Evolutionary conservation across 2,888 invertebrate genomes (phyloP), one percentile per base, ranked within the genome.

Genomic region (Pyralis farinalis): DNA sequence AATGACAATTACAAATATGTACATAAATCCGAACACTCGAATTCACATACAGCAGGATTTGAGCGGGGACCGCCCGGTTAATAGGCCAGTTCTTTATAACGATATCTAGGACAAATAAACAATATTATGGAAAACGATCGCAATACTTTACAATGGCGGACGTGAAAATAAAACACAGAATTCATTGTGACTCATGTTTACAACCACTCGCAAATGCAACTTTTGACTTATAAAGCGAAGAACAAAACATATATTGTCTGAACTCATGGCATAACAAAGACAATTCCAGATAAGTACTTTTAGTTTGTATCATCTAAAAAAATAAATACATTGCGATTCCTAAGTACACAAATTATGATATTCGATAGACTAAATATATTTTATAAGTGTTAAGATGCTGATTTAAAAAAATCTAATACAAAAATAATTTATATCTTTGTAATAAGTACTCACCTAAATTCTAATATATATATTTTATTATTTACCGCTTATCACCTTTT

Each of bases 121-220:
- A n/a, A n/a, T n/a, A n/a, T n/a, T n/a, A n/a, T n/a, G n/a, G n/a
- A n/a, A n/a, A n/a, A n/a, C n/a, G n/a, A n/a, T n/a, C n/a, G n/a
- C n/a, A n/a, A n/a, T n/a, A n/a, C n/a, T n/a, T n/a, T n/a, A n/a
- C n/a, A n/a, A n/a, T n/a, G n/a, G n/a, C n/a, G n/a, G n/a, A n/a
- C n/a, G n/a, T n/a, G 16, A 22, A 70, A 80, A 76, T 75, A 68
- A 82, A 80, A 81, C 68, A 54, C 58, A 44, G 11, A 47, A 53
- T 47, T 71, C 65, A 74, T 82, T 85, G 84, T 84, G 83, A 85
- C 84, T 84, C 81, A 74, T 82, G 81, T 85, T 86, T 83, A 86
- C 77, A 85, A 85, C 83, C 82, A 82, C 80, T 80, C 84, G 84
- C 85, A 83, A 82, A 81, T 84, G 83, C 83, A 82, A 75, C 75